Evolutionary conservation across 2,797 vertebrate species (phyloP), one percentile per base, ranked within the genome.

Genomic region (Leuciscus waleckii): DNA sequence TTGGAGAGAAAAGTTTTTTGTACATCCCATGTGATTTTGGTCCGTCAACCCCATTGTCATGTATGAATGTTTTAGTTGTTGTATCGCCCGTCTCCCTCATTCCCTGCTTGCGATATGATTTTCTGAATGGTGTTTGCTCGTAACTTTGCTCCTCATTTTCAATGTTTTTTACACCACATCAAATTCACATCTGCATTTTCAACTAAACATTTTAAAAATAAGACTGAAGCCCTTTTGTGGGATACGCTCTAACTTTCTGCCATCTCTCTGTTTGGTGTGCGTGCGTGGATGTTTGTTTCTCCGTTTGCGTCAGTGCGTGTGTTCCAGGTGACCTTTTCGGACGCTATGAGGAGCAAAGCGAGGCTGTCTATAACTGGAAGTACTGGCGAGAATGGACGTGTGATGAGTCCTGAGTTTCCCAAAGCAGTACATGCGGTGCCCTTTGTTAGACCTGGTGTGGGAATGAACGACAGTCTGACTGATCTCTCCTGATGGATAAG

Each of bases 391-490:
- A 99, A 99, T 94, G 98, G 98, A 96, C 96, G 95, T 94, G 95
- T 98, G 96, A 96, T 97, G 96, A 98, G 97, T 97, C 98, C 98
- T 96, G 98, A 98, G 96, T 99, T 99, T 96, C 97, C 98, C 92
- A 98, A 99, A 97, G 97, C 98, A 95, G 97, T 99, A 96, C 98
- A 99, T 95, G 96, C 97, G 94, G 97, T 96, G 96, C 96, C 97
- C 92, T 99, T 98, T 92, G 95, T 95, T 95, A 98, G 97, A 96
- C 97, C 98, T 96, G 98, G 97, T 96, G 97, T 99, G 97, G 96
- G 97, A 96, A 97, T 99, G 94, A 99, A 97, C 96, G 97, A 98
- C 97, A 98, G 98, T 97, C 96, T 99, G 95, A 98, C 98, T 95
- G 98, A 98, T 97, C 96, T 98, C 95, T 99, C 96, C 93, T 99